Evolutionary conservation across 2,113 vertebrate genomes (phyloP).

Genomic region (Pterocles burchelli): DNA sequence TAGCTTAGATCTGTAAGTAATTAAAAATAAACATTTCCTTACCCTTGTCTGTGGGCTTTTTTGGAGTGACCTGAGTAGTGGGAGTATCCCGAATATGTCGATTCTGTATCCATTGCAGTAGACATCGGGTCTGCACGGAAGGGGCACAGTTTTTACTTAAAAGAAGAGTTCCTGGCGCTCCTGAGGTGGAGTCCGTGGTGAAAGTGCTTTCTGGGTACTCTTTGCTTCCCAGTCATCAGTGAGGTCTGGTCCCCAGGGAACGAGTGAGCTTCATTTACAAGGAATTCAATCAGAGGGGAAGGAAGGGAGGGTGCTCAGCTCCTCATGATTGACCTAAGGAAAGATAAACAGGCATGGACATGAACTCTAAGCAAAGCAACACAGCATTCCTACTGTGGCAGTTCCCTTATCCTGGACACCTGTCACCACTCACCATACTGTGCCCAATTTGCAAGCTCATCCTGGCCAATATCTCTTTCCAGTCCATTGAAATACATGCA

Average conservation of each 20-base stretch:
- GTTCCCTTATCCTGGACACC: not conserved
- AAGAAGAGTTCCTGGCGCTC: not conserved
- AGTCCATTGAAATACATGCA: not conserved
- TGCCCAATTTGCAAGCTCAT: not conserved
- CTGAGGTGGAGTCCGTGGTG: constrained; percentile 5
- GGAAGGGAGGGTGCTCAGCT: not conserved
- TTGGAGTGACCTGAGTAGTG: constrained; percentile 94
- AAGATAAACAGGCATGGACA: not conserved
- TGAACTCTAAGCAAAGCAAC: not conserved
- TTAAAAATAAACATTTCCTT: constrained; percentile 49
- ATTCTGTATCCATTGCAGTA: constrained; percentile 93
- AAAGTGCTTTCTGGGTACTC: constrained; percentile 44
- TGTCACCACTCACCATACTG: not conserved
- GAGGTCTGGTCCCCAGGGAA: not conserved
- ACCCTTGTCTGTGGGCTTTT: constrained; percentile 94
- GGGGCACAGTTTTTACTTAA: not conserved
- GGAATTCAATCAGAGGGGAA: not conserved
- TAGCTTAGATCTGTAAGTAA: not conserved
- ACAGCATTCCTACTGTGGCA: not conserved
- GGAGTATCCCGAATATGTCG: constrained; percentile 94
- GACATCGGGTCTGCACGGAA: constrained; percentile 15
- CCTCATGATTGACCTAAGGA: constrained; percentile 4
- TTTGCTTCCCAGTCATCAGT: constrained; percentile 28
- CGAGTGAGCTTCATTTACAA: not conserved
- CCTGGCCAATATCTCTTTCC: not conserved